Base-by-base conservation (phyloP, 2,888 invertebrate genomes). In the Drosophila colorata region DNA sequence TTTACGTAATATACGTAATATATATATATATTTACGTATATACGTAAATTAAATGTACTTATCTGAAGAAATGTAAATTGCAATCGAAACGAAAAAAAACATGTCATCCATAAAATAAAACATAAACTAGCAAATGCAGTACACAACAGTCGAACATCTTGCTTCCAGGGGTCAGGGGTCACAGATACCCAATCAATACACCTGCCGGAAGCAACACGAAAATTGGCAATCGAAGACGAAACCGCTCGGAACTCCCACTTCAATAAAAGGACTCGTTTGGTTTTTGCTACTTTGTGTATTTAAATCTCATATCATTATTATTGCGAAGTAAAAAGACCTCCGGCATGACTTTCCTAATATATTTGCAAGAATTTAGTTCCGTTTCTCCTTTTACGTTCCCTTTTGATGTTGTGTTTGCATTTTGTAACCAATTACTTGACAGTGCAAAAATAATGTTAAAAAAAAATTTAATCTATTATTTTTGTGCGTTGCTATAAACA, bases 11-110 rank as follows among this genome's bases (percentile, higher is more conserved):
- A n/a, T n/a, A n/a, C n/a, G n/a, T n/a, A n/a, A n/a, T n/a, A n/a
- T n/a, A n/a, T n/a, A n/a, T n/a, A n/a, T n/a, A n/a, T n/a, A n/a
- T n/a, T n/a, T n/a, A n/a, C n/a, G n/a, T n/a, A n/a, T n/a, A 69
- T 59, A 76, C 59, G 74, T 69, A 80, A 78, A 81, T 74, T 83
- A 80, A 80, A 75, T 78, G 72, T 73, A 83, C 84, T 78, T 80
- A 81, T 76, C 65, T 48, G 67, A 68, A 61, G 60, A 63, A 61
- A 58, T 47, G 37, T 20, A 69, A 57, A 35, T 38, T 49, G 20
- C 57, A 58, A 64, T 53, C 64, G 44, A 65, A 64, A 61, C 49
- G 49, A 70, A 74, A 56, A 47, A 64, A 67, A 66, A 57, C 51
- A 53, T 33, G 38, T 51, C 55, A 72, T 47, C 61, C 59, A 57